Base-by-base conservation (phyloP, 2,797 vertebrate genomes). In the Ctenopoma multispine region DNA sequence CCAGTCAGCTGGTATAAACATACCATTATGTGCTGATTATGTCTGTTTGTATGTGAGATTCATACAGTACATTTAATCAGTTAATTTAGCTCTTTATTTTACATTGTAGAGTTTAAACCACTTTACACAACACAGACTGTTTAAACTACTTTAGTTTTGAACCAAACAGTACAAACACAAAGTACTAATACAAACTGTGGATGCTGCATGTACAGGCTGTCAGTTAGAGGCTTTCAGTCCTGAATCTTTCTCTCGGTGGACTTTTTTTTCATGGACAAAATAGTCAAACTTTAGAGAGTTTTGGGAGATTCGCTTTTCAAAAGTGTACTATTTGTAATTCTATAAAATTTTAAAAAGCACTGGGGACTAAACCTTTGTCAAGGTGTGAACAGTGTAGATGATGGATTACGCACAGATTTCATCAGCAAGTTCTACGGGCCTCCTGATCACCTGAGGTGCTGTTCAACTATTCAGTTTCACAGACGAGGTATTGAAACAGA, bases 401-500 rank as follows among this genome's bases (percentile, higher is more conserved):
- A 46, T 48, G 7, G 17, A 60, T 49, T 61, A 9, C 21, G 41
- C 40, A 53, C 18, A n/a, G 15, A 54, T 64, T 59, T 41, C n/a
- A 43, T 57, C 44, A 58, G 24, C 15, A 27, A 43, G n/a, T 27
- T 31, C 3, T 7, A 4, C 21, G 36, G 29, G 2, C 5, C 15
- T 58, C 44, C 21, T 40, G 14, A 38, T 63, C 27, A 44, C 47
- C 48, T 4, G 27, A 31, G 46, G 18, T 20, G 14, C 27, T 46
- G 21, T 47, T 50, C 12, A 21, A 14, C 40, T 48, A 5, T 8
- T 59, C 3, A n/a, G 54, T 36, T 62, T 8, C 27, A 54, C 15
- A 36, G 44, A 63, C 34, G 48, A 65, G 27, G 27, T 54, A 48
- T 54, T 40, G 62, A 38, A 46, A 57, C 21, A 14, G 54, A 67